phyloP scores from a whole-genome alignment of 2,797 vertebrate genomes.

The Diceros bicornis region DNA sequence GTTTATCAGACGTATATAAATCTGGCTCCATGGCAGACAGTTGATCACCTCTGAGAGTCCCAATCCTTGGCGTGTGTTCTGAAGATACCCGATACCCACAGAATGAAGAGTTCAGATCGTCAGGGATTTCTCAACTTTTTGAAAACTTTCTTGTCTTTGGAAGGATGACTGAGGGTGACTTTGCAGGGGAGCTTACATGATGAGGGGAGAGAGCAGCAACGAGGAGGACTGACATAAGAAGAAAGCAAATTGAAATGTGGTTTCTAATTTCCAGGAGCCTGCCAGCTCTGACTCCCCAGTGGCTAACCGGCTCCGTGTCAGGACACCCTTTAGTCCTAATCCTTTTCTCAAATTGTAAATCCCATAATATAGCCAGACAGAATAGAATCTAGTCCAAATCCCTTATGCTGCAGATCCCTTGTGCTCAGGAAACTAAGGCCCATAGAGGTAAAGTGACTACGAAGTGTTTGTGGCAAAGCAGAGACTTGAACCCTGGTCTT shows the following conservation, averaged over 20 bases:
- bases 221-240: not conserved
- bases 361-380: not conserved
- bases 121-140: not conserved
- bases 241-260: not conserved
- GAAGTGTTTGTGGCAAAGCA: conserved; percentile 39
- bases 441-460: not conserved
- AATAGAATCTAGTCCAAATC: not conserved
- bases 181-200: not conserved
- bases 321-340: not conserved
- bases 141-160: not conserved
- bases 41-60: not conserved
- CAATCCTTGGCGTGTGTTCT: not conserved
- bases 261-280: not conserved
- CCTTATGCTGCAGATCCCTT: not conserved
- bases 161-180: not conserved
- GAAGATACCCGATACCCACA: not conserved
- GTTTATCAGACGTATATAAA: not conserved
- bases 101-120: not conserved
- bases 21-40: not conserved
- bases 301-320: not conserved
- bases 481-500: conserved; percentile 35
- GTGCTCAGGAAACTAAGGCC: conserved; percentile 21
- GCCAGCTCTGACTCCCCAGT: not conserved
- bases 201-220: not conserved
- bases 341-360: not conserved